Percentiles rank a stretch among this genome's conserved stretches.
Conservation (phyloP, 2,797 vertebrate species). For the Tapera naevia region DNA sequence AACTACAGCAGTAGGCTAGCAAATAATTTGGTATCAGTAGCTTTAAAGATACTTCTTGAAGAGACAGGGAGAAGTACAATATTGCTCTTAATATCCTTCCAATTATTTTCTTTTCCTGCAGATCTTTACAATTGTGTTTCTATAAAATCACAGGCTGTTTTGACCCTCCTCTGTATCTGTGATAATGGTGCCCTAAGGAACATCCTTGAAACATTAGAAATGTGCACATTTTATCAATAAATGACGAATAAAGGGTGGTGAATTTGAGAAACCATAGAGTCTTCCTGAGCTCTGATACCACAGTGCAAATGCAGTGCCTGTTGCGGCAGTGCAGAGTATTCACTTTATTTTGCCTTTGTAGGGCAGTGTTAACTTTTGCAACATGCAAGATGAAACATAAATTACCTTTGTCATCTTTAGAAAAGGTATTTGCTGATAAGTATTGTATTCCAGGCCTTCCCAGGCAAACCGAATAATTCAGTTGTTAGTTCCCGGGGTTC, state of each 20-base stretch:
- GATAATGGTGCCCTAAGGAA: neutral
- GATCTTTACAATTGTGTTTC: neutral
- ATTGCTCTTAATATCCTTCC: neutral
- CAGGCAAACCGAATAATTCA: neutral
- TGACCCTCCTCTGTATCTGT: neutral
- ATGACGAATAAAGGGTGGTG: neutral
- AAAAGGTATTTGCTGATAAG: neutral
- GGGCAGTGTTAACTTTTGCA: neutral
- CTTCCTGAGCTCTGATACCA: neutral
- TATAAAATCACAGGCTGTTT: neutral
- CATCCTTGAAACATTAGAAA: neutral
- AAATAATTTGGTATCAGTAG: neutral
- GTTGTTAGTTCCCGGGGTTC: neutral
- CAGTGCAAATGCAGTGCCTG: fast-evolving
- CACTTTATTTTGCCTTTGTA: neutral
- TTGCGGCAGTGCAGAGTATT: neutral
- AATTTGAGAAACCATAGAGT: neutral
- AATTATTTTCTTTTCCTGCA: neutral
- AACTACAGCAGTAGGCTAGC: neutral
- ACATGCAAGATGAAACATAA: neutral
- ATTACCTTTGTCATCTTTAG: neutral
- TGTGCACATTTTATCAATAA: fast-evolving
- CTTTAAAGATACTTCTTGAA: neutral
- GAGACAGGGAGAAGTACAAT: neutral
- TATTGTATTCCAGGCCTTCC: neutral